A percentile compares a stretch with the other conserved stretches of the same genome.
These are phyloP conservation scores for Stichopus chloronotus DNA, from an alignment of 35 echinoderm and acorn worm species.

Conservation along the genomic window DNA sequence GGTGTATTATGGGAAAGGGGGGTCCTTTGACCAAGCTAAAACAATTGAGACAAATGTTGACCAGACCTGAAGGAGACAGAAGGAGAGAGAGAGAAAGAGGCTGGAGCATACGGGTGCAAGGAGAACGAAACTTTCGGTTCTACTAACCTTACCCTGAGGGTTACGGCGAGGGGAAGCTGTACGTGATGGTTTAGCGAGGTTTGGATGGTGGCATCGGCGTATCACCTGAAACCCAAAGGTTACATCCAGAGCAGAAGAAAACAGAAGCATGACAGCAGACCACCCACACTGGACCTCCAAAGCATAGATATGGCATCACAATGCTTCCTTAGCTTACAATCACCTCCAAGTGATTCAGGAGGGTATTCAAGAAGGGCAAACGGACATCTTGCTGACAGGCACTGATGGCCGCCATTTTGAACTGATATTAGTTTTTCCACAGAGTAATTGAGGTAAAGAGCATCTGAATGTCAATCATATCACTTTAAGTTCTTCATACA, in stretches of 20 bases:
- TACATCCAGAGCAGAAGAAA: slow-evolving; percentile 19
- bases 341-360: too few relatives aligned
- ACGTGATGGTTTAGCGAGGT: slow-evolving; percentile 45
- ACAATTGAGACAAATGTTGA: neutral
- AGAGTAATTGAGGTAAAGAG: too few relatives aligned
- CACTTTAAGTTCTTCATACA: too few relatives aligned
- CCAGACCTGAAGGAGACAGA: neutral
- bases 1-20: too few relatives aligned
- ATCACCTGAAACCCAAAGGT: slow-evolving; percentile 44
- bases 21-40: neutral
- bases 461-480: too few relatives aligned
- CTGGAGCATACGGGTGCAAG: neutral
- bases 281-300: neutral
- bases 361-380: too few relatives aligned
- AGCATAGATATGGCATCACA: neutral
- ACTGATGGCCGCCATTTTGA: too few relatives aligned
- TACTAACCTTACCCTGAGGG: slow-evolving; percentile 56
- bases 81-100: neutral
- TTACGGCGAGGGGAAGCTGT: slow-evolving; percentile 48
- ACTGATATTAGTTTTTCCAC: too few relatives aligned
- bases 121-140: slow-evolving; percentile 9
- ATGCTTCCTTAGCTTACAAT: too few relatives aligned
- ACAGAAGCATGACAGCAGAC: neutral
- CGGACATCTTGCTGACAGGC: too few relatives aligned
- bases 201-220: slow-evolving; percentile 50